Evolutionary conservation across 1,140 invertebrate genomes (phyloP).

Genomic region (Coelopa frigida): DNA sequence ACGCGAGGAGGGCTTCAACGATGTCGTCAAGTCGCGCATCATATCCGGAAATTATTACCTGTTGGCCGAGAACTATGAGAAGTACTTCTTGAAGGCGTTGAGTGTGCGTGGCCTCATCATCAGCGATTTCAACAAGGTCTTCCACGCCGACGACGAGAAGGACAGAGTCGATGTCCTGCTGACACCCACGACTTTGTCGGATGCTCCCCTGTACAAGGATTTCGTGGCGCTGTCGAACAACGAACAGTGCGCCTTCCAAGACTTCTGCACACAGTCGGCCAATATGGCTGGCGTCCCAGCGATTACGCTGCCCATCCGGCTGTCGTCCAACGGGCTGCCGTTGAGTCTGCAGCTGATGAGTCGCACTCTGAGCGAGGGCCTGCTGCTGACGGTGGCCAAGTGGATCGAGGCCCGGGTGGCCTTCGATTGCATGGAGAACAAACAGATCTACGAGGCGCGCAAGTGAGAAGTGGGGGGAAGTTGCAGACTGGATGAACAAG

Average conservation of each 20-base stretch:
- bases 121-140: slow-evolving; percentile 78
- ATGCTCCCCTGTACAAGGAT: slow-evolving; percentile 73
- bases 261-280: slow-evolving; percentile 90
- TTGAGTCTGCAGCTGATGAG: slow-evolving; percentile 91
- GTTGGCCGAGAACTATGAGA: slow-evolving; percentile 82
- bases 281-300: slow-evolving; percentile 96
- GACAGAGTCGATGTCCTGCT: slow-evolving; percentile 77
- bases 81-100: slow-evolving; percentile 87
- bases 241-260: slow-evolving; percentile 80
- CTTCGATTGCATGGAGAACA: slow-evolving; percentile 49
- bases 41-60: slow-evolving; percentile 94
- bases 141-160: slow-evolving; percentile 31
- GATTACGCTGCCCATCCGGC: slow-evolving; percentile 73
- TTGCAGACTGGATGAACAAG: too few relatives aligned
- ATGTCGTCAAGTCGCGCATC: slow-evolving; percentile 89
- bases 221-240: slow-evolving; percentile 74
- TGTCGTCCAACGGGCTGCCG: slow-evolving; percentile 74
- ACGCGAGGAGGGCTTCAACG: slow-evolving; percentile 74
- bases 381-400: slow-evolving; percentile 71
- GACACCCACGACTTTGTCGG: slow-evolving; percentile 83
- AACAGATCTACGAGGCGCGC: slow-evolving; percentile 13
- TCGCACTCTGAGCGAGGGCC: slow-evolving; percentile 66
- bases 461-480: too few relatives aligned
- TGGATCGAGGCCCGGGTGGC: slow-evolving; percentile 71
- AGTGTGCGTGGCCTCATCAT: slow-evolving; percentile 81